Conservation (phyloP, 2,888 invertebrate genomes). For the Perizoma flavofasciatum region DNA sequence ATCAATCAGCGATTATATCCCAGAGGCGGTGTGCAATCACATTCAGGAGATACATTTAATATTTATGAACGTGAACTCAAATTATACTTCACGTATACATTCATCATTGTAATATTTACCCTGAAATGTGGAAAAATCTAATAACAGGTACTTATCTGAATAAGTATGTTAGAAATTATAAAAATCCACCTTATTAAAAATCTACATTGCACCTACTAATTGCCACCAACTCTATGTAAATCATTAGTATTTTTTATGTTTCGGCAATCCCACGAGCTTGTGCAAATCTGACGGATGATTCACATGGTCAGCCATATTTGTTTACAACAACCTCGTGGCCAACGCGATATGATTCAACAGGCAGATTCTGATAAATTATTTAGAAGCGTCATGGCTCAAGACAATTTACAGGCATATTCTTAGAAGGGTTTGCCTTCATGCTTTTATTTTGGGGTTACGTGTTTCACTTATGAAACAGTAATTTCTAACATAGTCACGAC, state of each 20-base stretch:
- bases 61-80: too few relatives aligned
- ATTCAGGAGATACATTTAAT: conserved; percentile 16
- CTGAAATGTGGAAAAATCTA: neutral
- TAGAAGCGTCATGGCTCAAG: conserved; percentile 21
- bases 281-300: conserved; percentile 47
- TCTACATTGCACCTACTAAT: conserved; percentile 19
- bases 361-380: conserved; percentile 33
- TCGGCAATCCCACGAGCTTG: conserved; percentile 25
- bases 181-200: neutral
- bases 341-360: conserved; percentile 50
- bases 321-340: conserved; percentile 48
- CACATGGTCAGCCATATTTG: conserved; percentile 53
- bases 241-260: conserved; percentile 16
- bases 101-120: neutral
- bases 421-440: conserved; percentile 6
- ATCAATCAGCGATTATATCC: conserved; percentile 42
- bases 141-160: neutral
- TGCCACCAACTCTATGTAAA: conserved; percentile 16
- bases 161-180: neutral
- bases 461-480: too few relatives aligned
- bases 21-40: conserved; percentile 35
- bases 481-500: too few relatives aligned
- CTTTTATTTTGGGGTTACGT: conserved; percentile 3
- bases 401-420: conserved; percentile 25
- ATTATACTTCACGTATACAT: too few relatives aligned